Evolutionary conservation across 2,888 invertebrate genomes (phyloP).

Genomic region (Chymomyza procnemis): DNA sequence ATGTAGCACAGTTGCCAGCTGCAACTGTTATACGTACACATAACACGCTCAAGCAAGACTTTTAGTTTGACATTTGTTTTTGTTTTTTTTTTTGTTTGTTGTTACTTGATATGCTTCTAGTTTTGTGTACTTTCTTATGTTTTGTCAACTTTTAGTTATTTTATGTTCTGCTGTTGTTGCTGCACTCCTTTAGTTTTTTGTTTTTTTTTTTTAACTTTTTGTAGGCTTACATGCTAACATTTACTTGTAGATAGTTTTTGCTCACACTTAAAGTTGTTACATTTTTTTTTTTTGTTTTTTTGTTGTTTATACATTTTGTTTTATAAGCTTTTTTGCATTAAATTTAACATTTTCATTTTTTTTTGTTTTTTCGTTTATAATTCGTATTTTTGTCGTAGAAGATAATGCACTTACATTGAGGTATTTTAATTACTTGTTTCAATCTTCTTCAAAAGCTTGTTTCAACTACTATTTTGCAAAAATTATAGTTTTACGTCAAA

Average conservation of each 20-base stretch:
- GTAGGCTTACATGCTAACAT: not conserved
- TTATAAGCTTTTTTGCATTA: not conserved
- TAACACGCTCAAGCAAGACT: not conserved
- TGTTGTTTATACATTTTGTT: not conserved
- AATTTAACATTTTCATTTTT: not conserved
- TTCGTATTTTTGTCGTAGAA: constrained; percentile 57
- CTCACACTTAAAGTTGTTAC: not conserved
- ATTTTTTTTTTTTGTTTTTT: not conserved
- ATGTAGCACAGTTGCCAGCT: not conserved
- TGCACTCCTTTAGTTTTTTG: not conserved
- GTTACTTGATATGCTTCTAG: constrained; percentile 19
- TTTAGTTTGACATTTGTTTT: not conserved
- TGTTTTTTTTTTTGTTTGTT: constrained; percentile 30
- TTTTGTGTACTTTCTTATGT: constrained; percentile 4
- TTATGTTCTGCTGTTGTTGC: constrained; percentile 7
- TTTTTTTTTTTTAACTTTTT: not conserved
- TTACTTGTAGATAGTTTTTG: not conserved
- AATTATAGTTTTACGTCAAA: constrained; percentile 8
- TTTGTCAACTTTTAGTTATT: constrained; percentile 2
- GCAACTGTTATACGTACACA: not conserved
- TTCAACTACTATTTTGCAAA: constrained; percentile 19
- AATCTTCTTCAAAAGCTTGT: constrained; percentile 59
- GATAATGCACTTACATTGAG: constrained; percentile 71
- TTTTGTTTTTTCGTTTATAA: constrained; percentile 15
- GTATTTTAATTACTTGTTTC: constrained; percentile 74